A percentile compares a stretch with the other conserved stretches of the same genome.
phyloP scores from a whole-genome alignment of 2,888 invertebrate genomes.

The Phalera bucephala region DNA sequence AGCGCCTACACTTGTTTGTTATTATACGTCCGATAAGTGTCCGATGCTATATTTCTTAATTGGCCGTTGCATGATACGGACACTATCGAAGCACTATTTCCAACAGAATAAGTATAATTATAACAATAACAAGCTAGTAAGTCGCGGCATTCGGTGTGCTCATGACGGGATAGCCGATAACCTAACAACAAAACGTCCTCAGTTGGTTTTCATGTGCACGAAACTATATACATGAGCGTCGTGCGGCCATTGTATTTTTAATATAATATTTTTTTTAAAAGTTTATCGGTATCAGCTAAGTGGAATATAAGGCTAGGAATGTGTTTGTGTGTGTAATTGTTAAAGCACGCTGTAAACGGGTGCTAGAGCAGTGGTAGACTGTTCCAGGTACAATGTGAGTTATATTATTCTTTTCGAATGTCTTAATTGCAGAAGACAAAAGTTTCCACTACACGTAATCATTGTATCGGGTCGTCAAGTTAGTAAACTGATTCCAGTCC shows the following conservation, averaged over 20 bases:
- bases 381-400: slow-evolving; percentile 31
- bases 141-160: slow-evolving; percentile 57
- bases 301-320: slow-evolving; percentile 10
- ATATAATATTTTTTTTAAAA: too few relatives aligned
- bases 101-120: slow-evolving; percentile 81
- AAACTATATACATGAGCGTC: slow-evolving; percentile 24
- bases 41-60: slow-evolving; percentile 72
- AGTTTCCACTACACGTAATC: too few relatives aligned
- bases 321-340: slow-evolving; percentile 30
- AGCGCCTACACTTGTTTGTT: slow-evolving; percentile 52
- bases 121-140: slow-evolving; percentile 77
- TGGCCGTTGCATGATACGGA: slow-evolving; percentile 72
- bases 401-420: slow-evolving; percentile 6
- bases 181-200: slow-evolving; percentile 37
- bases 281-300: too few relatives aligned
- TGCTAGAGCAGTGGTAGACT: slow-evolving; percentile 1
- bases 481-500: too few relatives aligned
- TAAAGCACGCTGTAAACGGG: too few relatives aligned
- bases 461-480: too few relatives aligned
- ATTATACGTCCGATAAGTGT: slow-evolving; percentile 50
- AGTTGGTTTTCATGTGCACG: slow-evolving; percentile 43
- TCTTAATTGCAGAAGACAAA: too few relatives aligned
- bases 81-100: slow-evolving; percentile 75
- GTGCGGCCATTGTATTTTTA: slow-evolving; percentile 5
- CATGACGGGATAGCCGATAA: slow-evolving; percentile 52